Percentiles rank a stretch among this genome's conserved stretches.
These are phyloP conservation scores for Nezara viridula DNA, from an alignment of 2,888 invertebrate genomes.

Conservation along the genomic window DNA sequence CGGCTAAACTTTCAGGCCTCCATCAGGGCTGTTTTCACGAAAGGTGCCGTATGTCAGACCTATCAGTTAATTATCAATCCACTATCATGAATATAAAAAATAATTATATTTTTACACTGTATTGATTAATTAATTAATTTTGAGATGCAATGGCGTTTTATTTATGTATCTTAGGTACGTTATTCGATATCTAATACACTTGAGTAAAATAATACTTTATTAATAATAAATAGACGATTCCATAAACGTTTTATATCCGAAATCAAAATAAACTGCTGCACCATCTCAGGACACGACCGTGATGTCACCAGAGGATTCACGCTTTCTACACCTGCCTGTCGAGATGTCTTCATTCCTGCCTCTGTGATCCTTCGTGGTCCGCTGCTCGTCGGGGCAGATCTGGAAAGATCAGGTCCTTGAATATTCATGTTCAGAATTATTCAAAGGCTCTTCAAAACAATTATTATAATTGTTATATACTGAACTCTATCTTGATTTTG, in stretches of 20 bases:
- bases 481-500: background rate
- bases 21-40: too few species aligned
- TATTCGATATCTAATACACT: too few species aligned
- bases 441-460: background rate
- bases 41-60: too few species aligned
- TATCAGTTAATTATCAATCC: too few species aligned
- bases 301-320: constrained; percentile 48
- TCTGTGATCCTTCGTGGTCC: constrained; percentile 43
- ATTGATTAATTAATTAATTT: too few species aligned
- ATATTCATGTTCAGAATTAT: background rate
- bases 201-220: too few species aligned
- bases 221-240: too few species aligned
- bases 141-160: too few species aligned
- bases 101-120: too few species aligned
- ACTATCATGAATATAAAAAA: too few species aligned
- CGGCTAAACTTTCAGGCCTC: too few species aligned
- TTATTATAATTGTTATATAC: background rate
- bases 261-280: background rate
- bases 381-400: background rate
- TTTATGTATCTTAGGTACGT: too few species aligned
- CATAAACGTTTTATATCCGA: background rate
- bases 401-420: background rate
- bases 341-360: constrained; percentile 22
- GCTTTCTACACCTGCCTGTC: constrained; percentile 16
- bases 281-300: background rate